Evolutionary conservation across 1,140 invertebrate species (phyloP), one percentile per base, ranked within the genome.

Genomic region (Achatina immaculata): DNA sequence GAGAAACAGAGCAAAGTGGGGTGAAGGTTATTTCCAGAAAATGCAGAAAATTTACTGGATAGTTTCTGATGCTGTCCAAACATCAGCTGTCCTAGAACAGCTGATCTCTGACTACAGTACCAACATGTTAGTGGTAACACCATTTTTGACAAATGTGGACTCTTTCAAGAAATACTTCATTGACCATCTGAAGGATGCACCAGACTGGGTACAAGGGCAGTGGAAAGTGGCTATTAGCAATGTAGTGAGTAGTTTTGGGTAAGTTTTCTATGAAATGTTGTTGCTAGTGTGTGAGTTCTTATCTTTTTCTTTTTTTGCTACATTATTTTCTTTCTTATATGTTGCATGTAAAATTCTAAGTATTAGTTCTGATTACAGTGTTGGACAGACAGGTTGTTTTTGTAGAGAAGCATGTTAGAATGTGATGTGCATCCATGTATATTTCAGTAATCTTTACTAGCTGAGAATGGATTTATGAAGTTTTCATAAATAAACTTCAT

Each of bases 31-130:
- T 11, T 36, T 14, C 21, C n/a, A 75, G 11, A 6, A 2, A 14
- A 11, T 58, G 48, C 2, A 76, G 24, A 79, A 69, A 45, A 45
- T 79, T 48, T 51, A 43, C 45, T 79, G 45, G 65, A 28, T 79
- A 14, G 45, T 24, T 31, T 34, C 45, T n/a, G 79, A 40, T n/a
- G 31, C n/a, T 24, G 48, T 43, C 24, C 16, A 36, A 11, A 1
- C 19, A 21, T 69, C 43, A 2, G 4, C 28, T 11, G 66, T 43
- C 3, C 19, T 78, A 21, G 40, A 14, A 51, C 6, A 1, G 21
- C 6, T 6, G 11, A 31, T 38, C 14, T 28, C 43, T 45, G 0
- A 58, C 11, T 76, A 58, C 73, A 34, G 58, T 11, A 36, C 28
- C 28, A 55, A 76, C 11, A 78, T 43, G 14, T 14, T 65, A 1